These are phyloP conservation scores for Gallinago undulata DNA, from an alignment of 2,113 vertebrate species.

Conservation along the genomic window DNA sequence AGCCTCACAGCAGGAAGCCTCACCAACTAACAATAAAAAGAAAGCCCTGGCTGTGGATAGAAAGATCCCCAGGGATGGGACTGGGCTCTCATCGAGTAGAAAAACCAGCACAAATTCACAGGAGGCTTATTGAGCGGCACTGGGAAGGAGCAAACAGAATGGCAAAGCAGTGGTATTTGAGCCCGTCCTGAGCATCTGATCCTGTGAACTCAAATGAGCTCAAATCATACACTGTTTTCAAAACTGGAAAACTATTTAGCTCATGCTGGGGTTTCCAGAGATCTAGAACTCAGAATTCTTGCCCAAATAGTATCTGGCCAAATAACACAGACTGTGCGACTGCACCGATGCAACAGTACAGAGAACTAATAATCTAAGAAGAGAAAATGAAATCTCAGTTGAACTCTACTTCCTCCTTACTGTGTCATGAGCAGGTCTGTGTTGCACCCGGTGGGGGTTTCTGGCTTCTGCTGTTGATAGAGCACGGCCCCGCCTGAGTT, in stretches of 20 bases:
- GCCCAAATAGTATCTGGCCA: background rate
- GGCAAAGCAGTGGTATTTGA: background rate
- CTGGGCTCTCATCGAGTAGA: background rate
- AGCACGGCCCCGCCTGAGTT: background rate
- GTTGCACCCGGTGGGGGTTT: background rate
- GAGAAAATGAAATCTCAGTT: background rate
- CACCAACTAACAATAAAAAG: background rate
- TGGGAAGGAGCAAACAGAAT: background rate
- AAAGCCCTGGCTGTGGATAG: background rate
- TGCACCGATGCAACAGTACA: background rate
- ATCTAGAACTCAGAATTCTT: background rate
- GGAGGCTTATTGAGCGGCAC: background rate
- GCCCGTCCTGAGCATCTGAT: background rate
- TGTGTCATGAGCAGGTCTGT: background rate
- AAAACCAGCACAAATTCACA: background rate
- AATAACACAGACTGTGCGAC: background rate
- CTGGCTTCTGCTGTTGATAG: background rate
- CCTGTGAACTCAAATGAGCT: background rate
- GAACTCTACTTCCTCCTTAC: background rate
- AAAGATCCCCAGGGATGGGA: background rate
- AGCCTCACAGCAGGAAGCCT: background rate
- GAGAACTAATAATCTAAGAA: background rate
- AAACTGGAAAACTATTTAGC: background rate
- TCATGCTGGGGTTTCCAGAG: background rate
- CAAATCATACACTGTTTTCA: rapidly evolving